These are phyloP conservation scores for Rissa tridactyla DNA, from an alignment of 2,113 vertebrate genomes.

Conservation along the genomic window DNA sequence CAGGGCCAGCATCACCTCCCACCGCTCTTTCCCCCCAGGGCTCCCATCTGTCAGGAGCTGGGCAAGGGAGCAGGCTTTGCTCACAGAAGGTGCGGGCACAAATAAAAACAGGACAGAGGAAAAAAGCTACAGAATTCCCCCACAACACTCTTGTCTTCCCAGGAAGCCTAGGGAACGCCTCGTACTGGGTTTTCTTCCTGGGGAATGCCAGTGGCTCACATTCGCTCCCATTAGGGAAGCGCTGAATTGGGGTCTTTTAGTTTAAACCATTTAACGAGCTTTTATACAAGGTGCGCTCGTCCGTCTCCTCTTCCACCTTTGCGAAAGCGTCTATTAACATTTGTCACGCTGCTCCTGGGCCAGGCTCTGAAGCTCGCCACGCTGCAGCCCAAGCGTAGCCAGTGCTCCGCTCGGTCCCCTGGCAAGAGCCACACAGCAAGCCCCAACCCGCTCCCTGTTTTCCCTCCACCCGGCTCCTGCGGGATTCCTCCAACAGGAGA, in stretches of 20 bases:
- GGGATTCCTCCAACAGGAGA: neutral
- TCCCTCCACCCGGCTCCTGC: neutral
- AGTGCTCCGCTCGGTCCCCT: neutral
- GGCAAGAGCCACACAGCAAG: neutral
- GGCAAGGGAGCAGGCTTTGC: neutral
- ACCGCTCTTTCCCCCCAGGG: neutral
- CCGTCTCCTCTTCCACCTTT: neutral
- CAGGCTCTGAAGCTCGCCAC: neutral
- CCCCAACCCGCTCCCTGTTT: neutral
- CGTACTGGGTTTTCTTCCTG: neutral
- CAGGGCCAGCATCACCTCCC: neutral
- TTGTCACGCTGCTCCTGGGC: neutral
- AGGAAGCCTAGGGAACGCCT: neutral
- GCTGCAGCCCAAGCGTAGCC: neutral
- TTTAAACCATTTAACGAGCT: neutral
- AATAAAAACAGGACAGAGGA: neutral
- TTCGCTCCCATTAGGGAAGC: neutral
- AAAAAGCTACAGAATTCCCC: neutral
- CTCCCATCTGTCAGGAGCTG: neutral
- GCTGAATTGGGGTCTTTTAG: neutral
- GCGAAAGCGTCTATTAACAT: neutral
- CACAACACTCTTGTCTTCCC: neutral
- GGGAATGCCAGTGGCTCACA: neutral
- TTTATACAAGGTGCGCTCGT: neutral
- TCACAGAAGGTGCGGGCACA: neutral